Conservation (phyloP, 2,797 vertebrate species). For the Sebastes cheni region DNA sequence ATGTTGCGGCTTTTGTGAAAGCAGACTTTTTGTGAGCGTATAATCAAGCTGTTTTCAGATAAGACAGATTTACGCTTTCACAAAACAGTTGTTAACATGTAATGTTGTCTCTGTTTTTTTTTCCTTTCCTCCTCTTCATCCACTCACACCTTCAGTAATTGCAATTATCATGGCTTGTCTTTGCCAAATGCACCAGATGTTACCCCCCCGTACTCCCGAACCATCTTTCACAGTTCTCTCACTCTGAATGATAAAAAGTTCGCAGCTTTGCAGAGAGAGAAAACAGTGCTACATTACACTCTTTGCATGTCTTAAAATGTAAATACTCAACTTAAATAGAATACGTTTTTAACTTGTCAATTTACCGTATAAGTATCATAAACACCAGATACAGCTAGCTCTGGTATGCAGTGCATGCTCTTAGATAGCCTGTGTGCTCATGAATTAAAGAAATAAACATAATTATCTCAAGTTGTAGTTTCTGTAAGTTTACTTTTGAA, state of each 20-base stretch:
- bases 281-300: slow-evolving; percentile 1
- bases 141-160: slow-evolving; percentile 22
- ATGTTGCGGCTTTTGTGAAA: neutral
- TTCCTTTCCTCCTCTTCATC: neutral
- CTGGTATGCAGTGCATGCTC: neutral
- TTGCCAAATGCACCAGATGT: slow-evolving; percentile 61
- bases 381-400: neutral
- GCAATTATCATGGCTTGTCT: slow-evolving; percentile 39
- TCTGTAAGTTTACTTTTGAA: neutral
- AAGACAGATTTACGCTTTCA: slow-evolving; percentile 19
- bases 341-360: neutral
- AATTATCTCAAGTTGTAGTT: neutral
- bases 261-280: neutral
- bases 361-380: neutral
- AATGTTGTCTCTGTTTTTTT: neutral
- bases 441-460: neutral
- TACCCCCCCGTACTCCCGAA: slow-evolving; percentile 16
- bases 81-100: slow-evolving; percentile 32
- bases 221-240: slow-evolving; percentile 25
- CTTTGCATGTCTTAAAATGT: neutral
- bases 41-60: slow-evolving; percentile 18
- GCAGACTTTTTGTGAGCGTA: neutral
- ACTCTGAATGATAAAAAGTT: slow-evolving; percentile 46
- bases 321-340: neutral
- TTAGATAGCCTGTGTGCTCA: neutral